Base-by-base conservation (phyloP, 2,113 vertebrate genomes). In the Glaucidium brasilianum region DNA sequence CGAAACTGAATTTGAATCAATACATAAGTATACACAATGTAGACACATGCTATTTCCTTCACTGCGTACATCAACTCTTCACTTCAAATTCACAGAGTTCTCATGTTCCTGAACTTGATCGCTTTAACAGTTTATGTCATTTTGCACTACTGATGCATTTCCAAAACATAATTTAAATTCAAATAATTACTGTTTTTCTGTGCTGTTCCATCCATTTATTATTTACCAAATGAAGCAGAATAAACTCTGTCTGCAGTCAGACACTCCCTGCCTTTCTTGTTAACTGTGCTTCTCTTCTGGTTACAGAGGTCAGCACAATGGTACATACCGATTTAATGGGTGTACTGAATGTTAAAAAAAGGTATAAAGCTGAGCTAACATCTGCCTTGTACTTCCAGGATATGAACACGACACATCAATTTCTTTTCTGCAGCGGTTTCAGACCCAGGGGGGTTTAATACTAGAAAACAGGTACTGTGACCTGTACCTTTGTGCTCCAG, bases 21-120 rank as follows among this genome's bases (percentile, higher is more conserved):
- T n/a, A n/a, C 3, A 0, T 8, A 71, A 55, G 6, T 5, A 68
- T 11, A 56, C 15, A 37, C 21, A 29, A 21, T 53, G 27, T n/a
- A 87, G 34, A 58, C 29, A 78, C 3, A 0, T 3, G 9, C 1
- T 22, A 79, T 12, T 37, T 94, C 34, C 63, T 39, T 88, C 34
- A 62, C 26, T 20, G 35, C 26, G 20, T 32, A 34, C 15, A 50
- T 60, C 62, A 82, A 5, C 18, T 45, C n/a, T 50, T 37, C 11
- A 52, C 34, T 76, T 66, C 59, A 84, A 56, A 56, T 73, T 88
- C 75, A 75, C 32, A 76, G 34, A 80, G 10, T 52, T 86, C 39
- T 66, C 26, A 25, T 6, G 18, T 34, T 88, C 15, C 39, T 80
- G 20, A 80, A 80, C 25, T n/a, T 47, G 27, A 63, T 37, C 12